Evolutionary conservation across 2,113 vertebrate genomes (phyloP).

Genomic region (Pseudonaja textilis): DNA sequence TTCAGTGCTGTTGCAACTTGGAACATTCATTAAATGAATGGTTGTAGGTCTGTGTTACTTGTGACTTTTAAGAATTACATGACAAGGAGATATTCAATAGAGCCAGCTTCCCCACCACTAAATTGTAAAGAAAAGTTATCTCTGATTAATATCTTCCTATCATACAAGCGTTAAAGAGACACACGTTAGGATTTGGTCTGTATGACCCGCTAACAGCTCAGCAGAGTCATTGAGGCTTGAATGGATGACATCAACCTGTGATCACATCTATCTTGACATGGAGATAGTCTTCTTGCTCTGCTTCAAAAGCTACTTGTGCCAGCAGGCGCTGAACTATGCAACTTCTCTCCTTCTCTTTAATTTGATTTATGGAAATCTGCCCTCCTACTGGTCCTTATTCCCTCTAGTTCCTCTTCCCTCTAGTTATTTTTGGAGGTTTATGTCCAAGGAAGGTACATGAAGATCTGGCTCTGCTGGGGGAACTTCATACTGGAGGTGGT

Average conservation of each 20-base stretch:
- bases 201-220: neutral
- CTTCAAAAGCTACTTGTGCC: neutral
- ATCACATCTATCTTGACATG: neutral
- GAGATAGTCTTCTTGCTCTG: neutral
- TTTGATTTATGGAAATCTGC: neutral
- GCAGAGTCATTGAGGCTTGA: neutral
- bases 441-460: neutral
- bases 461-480: neutral
- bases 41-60: neutral
- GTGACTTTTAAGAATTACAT: neutral
- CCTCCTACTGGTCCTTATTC: neutral
- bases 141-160: neutral
- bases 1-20: neutral
- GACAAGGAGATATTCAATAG: neutral
- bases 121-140: neutral
- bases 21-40: neutral
- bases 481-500: neutral
- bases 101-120: neutral
- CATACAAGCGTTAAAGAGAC: neutral
- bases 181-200: neutral
- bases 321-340: neutral
- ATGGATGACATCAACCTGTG: neutral
- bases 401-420: neutral
- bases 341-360: neutral
- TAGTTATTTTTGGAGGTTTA: neutral